These are phyloP conservation scores for Hipparchia semele DNA, from an alignment of 2,888 invertebrate genomes.

Conservation along the genomic window DNA sequence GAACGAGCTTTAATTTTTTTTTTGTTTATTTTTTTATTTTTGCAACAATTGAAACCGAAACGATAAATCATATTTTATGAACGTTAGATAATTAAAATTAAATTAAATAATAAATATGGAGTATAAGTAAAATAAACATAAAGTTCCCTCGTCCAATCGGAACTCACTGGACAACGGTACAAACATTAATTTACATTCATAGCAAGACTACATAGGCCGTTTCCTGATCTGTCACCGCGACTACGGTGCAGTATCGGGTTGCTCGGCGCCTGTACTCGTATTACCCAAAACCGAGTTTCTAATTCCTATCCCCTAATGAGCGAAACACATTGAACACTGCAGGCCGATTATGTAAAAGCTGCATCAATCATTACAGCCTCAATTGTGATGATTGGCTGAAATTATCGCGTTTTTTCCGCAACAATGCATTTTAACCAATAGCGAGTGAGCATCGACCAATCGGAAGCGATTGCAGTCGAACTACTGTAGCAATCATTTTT, in stretches of 20 bases:
- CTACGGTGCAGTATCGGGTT: background rate
- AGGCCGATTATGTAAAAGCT: background rate
- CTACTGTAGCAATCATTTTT: too few relatives aligned
- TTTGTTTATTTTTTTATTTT: background rate
- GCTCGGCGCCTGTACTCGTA: background rate
- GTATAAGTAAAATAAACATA: conserved; percentile 39
- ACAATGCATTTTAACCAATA: too few relatives aligned
- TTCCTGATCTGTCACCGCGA: background rate
- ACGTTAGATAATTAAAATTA: background rate
- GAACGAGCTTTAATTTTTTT: conserved; percentile 30
- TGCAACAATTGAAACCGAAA: conserved; percentile 9
- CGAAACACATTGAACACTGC: background rate
- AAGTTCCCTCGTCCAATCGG: conserved; percentile 57
- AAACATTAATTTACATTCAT: conserved; percentile 61
- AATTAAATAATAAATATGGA: conserved; percentile 27
- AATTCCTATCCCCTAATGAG: background rate
- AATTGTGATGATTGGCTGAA: too few relatives aligned
- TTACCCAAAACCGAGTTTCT: background rate
- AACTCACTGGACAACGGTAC: conserved; percentile 59
- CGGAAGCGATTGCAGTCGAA: too few relatives aligned
- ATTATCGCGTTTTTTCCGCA: too few relatives aligned
- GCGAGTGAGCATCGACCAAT: too few relatives aligned
- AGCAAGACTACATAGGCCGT: conserved; percentile 53
- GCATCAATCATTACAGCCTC: too few relatives aligned
- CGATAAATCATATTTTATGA: conserved; percentile 3